Percentiles rank a stretch among this genome's conserved stretches.
Conservation (phyloP, 2,113 vertebrate genomes). For the Triplophysa rosa region DNA sequence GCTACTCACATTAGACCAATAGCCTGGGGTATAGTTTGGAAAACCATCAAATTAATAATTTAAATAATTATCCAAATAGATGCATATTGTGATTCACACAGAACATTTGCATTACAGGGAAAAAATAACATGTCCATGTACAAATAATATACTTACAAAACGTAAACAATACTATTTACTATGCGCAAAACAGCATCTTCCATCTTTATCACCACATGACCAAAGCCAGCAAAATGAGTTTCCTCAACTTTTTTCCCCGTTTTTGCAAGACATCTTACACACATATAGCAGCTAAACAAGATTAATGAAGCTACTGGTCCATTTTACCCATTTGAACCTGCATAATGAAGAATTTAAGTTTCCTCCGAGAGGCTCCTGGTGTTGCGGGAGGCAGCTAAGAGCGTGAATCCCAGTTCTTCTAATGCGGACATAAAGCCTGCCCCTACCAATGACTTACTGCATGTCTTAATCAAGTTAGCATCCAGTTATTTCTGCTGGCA, state of each 20-base stretch:
- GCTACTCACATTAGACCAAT: neutral
- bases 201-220: neutral
- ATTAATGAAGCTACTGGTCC: conserved; percentile 56
- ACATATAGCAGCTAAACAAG: conserved; percentile 33
- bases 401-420: conserved; percentile 20
- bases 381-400: neutral
- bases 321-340: conserved; percentile 59
- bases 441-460: conserved; percentile 46
- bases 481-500: conserved; percentile 49
- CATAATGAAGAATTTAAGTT: conserved; percentile 11
- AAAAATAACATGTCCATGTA: neutral
- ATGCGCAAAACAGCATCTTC: neutral
- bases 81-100: neutral
- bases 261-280: conserved; percentile 11
- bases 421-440: conserved; percentile 34
- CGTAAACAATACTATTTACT: neutral
- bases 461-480: conserved; percentile 54
- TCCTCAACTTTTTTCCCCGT: neutral
- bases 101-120: neutral
- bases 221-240: no score
- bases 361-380: neutral
- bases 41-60: neutral
- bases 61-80: neutral
- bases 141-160: neutral
- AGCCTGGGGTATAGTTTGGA: neutral